A percentile compares a stretch with the other conserved stretches of the same genome.
phyloP scores from a whole-genome alignment of 2,113 vertebrate genomes.

The Gallinago media region DNA sequence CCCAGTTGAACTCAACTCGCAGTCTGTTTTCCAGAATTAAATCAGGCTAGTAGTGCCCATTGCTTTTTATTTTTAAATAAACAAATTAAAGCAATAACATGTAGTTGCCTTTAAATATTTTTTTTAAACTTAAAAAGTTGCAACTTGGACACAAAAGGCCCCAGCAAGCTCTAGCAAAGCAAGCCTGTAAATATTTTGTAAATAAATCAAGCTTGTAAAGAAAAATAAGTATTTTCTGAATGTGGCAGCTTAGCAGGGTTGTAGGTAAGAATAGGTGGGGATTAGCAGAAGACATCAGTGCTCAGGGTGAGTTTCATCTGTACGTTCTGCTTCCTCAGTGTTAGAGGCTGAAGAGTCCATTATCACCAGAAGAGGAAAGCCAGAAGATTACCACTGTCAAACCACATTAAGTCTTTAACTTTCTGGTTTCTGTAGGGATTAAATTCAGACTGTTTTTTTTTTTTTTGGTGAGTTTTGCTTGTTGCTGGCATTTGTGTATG shows the following conservation, averaged over 20 bases:
- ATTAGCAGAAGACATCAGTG: not conserved
- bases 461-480: not conserved
- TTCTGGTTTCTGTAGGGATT: not conserved
- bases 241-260: accelerated
- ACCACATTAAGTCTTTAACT: not conserved
- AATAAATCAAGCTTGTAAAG: not conserved
- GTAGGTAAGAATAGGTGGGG: not conserved
- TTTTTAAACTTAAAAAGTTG: not conserved
- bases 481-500: not conserved
- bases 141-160: not conserved
- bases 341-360: not conserved
- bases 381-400: not conserved
- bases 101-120: not conserved
- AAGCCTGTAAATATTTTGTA: no score
- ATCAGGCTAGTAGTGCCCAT: not conserved
- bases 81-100: not conserved
- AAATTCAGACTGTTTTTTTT: not conserved
- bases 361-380: not conserved
- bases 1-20: not conserved
- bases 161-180: not conserved
- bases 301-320: not conserved
- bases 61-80: not conserved
- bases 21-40: not conserved
- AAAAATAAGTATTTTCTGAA: not conserved
- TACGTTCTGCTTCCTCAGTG: not conserved